Base-by-base conservation (phyloP, 2,113 vertebrate genomes). In the Lipotes vexillifer region DNA sequence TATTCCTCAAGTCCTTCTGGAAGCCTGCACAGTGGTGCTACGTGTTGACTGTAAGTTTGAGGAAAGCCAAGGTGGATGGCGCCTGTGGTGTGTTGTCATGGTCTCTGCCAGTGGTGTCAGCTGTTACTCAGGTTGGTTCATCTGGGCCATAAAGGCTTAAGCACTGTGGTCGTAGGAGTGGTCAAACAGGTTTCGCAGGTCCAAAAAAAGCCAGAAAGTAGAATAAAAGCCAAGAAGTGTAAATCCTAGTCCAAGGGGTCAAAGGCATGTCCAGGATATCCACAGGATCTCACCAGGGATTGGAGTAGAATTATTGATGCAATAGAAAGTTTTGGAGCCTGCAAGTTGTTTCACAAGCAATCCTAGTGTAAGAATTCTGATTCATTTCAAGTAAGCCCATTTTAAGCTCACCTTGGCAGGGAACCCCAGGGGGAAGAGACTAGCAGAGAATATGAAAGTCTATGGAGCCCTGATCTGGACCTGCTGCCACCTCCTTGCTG, bases 151-250 rank as follows among this genome's bases (percentile, higher is more conserved):
- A 66, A 41, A 12, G 8, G 13, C n/a, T 78, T 59, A 82, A 77
- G 52, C 52, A 55, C 38, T 38, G 10, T 31, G 29, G 78, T 83
- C 74, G 13, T 31, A 72, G 68, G 33, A 93, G 74, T 88, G 63
- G 63, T 36, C 59, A 68, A 83, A 84, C 90, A 93, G 92, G 69
- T 83, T 94, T 75, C 46, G 12, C 44, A 75, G 52, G 69, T 29
- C 14, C 63, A 2, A 1, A 27, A 68, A 72, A 93, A 75, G 36
- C 44, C 38, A 59, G 75, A 91, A 96, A 80, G 71, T 11, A 93
- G 68, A 90, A 69, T 49, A 55, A 94, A 96, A 80, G 63, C 36
- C 61, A 85, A 66, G 11, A 93, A 96, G 59, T 20, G 44, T 21
- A 87, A 84, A 31, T 59, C 46, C 27, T 18, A 80, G 52, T 81